phyloP scores from a whole-genome alignment of 1,140 invertebrate species.

The Plodia interpunctella region DNA sequence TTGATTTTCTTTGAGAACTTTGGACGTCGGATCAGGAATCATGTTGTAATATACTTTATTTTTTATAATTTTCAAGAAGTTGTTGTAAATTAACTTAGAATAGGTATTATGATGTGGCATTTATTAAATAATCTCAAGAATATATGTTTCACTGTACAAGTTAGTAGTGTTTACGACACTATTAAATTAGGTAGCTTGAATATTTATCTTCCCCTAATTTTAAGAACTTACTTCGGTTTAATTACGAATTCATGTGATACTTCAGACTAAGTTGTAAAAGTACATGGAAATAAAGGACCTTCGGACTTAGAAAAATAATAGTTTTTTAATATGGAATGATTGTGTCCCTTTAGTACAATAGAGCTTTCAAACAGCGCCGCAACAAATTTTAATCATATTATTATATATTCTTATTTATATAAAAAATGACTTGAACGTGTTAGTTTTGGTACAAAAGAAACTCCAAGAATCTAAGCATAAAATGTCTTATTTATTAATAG shows the following conservation, averaged over 20 bases:
- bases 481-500: too few species aligned
- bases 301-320: slow-evolving; percentile 30
- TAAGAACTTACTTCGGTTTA: slow-evolving; percentile 39
- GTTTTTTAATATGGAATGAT: too few species aligned
- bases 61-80: slow-evolving; percentile 14
- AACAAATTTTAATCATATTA: too few species aligned
- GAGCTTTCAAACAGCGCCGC: too few species aligned
- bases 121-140: slow-evolving; percentile 52
- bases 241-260: slow-evolving; percentile 68
- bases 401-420: too few species aligned
- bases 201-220: slow-evolving; percentile 28
- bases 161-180: slow-evolving; percentile 35
- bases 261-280: slow-evolving; percentile 62
- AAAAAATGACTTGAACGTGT: too few species aligned
- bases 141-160: slow-evolving; percentile 42
- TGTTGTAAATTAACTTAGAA: slow-evolving; percentile 40
- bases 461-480: too few species aligned
- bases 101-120: slow-evolving; percentile 55
- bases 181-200: slow-evolving; percentile 41
- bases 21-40: background rate
- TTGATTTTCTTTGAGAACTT: background rate
- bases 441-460: too few species aligned
- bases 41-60: slow-evolving; percentile 8
- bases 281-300: slow-evolving; percentile 62
- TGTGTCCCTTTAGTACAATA: too few species aligned